A percentile compares a stretch with the other conserved stretches of the same genome.
Evolutionary conservation across 2,797 vertebrate species (phyloP).

Genomic region (Vipera ursinii): DNA sequence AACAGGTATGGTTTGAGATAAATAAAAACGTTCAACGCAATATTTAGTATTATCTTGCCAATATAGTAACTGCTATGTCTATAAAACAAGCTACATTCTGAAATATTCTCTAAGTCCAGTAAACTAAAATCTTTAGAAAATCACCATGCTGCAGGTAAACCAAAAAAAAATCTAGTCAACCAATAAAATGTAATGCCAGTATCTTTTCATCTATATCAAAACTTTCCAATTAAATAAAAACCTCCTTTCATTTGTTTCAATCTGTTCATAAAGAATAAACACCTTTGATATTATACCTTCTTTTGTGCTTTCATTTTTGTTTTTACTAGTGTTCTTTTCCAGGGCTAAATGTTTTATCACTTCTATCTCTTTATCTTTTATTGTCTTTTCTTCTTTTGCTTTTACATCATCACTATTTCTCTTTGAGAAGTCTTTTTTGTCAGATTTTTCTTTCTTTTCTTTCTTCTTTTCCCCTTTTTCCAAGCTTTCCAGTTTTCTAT

Average conservation of each 20-base stretch:
- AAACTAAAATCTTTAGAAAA: not conserved
- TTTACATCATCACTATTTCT: conserved; percentile 66
- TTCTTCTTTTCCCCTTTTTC: conserved; percentile 75
- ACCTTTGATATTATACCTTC: conserved; percentile 78
- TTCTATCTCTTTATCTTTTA: conserved; percentile 72
- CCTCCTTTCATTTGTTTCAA: not conserved
- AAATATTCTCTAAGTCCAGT: too few species aligned
- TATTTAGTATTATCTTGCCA: not conserved
- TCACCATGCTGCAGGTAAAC: not conserved
- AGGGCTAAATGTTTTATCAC: conserved; percentile 65
- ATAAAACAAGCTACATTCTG: not conserved
- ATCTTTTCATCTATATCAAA: not conserved
- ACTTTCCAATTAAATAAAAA: not conserved
- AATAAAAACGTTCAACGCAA: not conserved
- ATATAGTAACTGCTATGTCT: not conserved
- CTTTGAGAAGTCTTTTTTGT: conserved; percentile 77
- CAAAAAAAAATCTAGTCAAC: not conserved
- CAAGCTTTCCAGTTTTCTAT: conserved; percentile 68
- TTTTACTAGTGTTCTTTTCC: conserved; percentile 79
- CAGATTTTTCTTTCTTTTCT: conserved; percentile 76
- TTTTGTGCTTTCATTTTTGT: conserved; percentile 82
- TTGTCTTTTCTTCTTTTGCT: conserved; percentile 77
- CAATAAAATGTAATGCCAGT: not conserved
- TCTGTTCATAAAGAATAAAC: not conserved
- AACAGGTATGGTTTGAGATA: not conserved